Conservation (phyloP, 2,113 vertebrate species). For the Loxodonta africana region DNA sequence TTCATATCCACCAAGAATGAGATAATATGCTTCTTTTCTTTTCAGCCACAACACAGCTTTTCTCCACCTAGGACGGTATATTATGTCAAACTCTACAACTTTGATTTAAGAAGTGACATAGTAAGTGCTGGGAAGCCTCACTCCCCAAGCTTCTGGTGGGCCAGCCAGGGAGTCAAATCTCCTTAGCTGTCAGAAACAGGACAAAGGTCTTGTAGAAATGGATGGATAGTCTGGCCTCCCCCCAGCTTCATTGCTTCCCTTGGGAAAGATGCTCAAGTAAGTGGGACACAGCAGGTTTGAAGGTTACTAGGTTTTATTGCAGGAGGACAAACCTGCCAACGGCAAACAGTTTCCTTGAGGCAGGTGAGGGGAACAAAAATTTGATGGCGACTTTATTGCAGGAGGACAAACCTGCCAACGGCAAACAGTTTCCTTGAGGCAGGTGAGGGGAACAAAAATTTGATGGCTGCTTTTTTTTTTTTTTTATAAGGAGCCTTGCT, state of each 20-base stretch:
- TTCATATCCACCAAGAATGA: not conserved
- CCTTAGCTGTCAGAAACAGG: not conserved
- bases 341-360: not conserved
- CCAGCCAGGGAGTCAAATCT: not conserved
- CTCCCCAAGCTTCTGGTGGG: constrained; percentile 21
- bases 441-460: not conserved
- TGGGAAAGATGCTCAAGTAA: not conserved
- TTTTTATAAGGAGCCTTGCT: not conserved
- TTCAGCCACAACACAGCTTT: not conserved
- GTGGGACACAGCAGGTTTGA: not conserved
- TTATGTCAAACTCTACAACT: not conserved
- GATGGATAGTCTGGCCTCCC: not conserved
- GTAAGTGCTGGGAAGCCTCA: not conserved
- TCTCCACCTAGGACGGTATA: not conserved
- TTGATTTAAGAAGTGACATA: constrained; percentile 15
- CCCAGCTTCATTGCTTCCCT: fast-evolving
- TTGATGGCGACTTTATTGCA: not conserved
- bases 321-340: not conserved
- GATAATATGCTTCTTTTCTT: not conserved
- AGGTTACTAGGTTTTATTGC: not conserved
- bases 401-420: not conserved
- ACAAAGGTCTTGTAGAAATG: not conserved
- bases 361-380: not conserved
- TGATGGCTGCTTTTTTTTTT: not conserved
- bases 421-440: not conserved